A percentile compares a stretch with the other conserved stretches of the same genome.
Evolutionary conservation across 2,888 invertebrate genomes (phyloP).

Genomic region (Philereme transversata): DNA sequence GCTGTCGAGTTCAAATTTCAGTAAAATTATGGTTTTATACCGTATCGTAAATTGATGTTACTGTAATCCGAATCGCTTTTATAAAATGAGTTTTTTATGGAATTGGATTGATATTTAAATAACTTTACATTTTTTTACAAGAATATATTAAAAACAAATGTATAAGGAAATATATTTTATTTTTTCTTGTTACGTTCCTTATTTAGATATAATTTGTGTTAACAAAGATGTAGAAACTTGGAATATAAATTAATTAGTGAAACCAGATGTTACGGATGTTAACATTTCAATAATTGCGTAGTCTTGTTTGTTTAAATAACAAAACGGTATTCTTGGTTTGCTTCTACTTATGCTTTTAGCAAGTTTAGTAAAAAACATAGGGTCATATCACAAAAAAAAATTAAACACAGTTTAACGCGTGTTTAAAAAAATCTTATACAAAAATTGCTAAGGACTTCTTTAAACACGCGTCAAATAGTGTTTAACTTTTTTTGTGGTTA

Average conservation of each 20-base stretch:
- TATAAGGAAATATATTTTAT: background rate
- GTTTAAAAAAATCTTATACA: no score
- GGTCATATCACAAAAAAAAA: no score
- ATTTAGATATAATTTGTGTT: slow-evolving; percentile 13
- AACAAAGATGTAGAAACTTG: slow-evolving; percentile 8
- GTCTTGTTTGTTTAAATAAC: slow-evolving; percentile 35
- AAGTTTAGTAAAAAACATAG: background rate
- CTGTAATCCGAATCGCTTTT: slow-evolving; percentile 18
- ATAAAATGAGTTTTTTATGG: slow-evolving; percentile 4
- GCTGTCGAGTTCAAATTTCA: slow-evolving; percentile 19
- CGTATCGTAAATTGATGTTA: slow-evolving; percentile 25
- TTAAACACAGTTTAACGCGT: no score
- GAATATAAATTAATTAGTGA: slow-evolving; percentile 23
- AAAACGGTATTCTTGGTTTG: slow-evolving; percentile 23
- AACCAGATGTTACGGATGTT: slow-evolving; percentile 35
- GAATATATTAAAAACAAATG: background rate
- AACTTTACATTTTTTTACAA: background rate
- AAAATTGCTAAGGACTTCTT: no score
- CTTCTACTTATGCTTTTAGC: slow-evolving; percentile 26
- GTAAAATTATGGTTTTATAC: slow-evolving; percentile 23
- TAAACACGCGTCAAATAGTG: no score
- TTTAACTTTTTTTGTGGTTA: no score
- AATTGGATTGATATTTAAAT: background rate
- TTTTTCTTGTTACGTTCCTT: background rate
- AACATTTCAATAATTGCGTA: slow-evolving; percentile 34